phyloP scores from a whole-genome alignment of 64 coral and sea anemone species.

The Exaiptasia diaphana region DNA sequence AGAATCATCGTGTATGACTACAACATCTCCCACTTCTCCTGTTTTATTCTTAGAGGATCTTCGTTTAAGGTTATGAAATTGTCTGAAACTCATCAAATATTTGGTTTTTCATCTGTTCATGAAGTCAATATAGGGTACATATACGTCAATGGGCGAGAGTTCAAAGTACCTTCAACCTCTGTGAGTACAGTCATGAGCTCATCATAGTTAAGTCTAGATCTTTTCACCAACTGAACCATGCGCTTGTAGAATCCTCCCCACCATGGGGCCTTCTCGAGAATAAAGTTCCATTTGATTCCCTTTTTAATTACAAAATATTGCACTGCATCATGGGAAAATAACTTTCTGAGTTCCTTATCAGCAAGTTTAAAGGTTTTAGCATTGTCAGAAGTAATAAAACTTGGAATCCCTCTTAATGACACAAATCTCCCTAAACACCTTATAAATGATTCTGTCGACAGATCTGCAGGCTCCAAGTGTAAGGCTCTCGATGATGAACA shows the following conservation, averaged over 20 bases:
- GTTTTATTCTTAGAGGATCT: background rate
- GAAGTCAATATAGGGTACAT: conserved; percentile 48
- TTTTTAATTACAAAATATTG: conserved; percentile 43
- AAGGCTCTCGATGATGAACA: conserved; percentile 45
- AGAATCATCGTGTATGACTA: conserved; percentile 22
- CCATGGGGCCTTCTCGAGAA: too few relatives aligned
- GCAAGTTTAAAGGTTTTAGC: conserved; percentile 71
- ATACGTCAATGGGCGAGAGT: conserved; percentile 62
- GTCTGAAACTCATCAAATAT: conserved; percentile 27
- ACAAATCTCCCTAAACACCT: conserved; percentile 57
- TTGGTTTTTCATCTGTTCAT: conserved; percentile 42
- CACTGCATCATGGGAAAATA: conserved; percentile 24
- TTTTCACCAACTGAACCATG: conserved; percentile 54
- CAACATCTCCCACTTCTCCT: conserved; percentile 19
- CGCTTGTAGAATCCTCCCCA: conserved; percentile 45
- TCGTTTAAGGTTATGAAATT: conserved; percentile 12
- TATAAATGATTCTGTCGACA: conserved; percentile 58
- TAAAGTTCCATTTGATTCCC: conserved; percentile 66
- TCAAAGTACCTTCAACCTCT: conserved; percentile 57
- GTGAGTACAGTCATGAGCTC: conserved; percentile 61
- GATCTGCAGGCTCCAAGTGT: conserved; percentile 48
- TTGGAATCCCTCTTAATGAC: conserved; percentile 38
- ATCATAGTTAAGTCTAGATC: conserved; percentile 60
- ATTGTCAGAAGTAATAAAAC: conserved; percentile 60
- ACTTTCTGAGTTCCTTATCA: conserved; percentile 39